Base-by-base conservation (phyloP, 2,113 vertebrate species). In the Eulemur rufifrons region DNA sequence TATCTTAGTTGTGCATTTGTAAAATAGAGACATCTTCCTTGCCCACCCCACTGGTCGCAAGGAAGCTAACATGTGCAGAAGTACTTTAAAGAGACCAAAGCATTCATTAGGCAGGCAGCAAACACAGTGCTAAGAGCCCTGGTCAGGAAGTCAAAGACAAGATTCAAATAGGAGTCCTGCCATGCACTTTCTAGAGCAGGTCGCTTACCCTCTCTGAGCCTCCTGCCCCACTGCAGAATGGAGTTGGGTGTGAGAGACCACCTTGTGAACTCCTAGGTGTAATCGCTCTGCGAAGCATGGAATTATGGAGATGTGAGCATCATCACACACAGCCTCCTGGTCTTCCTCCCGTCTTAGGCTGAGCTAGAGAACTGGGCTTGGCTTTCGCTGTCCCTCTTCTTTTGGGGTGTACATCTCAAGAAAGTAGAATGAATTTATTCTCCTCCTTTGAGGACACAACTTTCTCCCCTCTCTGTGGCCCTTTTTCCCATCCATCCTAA, bases 371-470 rank as follows among this genome's bases (percentile, higher is more conserved):
- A 61, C 13, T 7, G 3, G 56, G 78, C n/a, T 34, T 6, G 8
- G 34, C 42, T 69, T 32, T 42, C 18, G 0, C 17, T 47, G 37
- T 37, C 69, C 59, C 82, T 92, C 59, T 74, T 73, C 56, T 63
- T 89, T 39, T n/a, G 78, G 45, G 14, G 10, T 56, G 25, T 86
- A 37, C 52, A 59, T 52, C 63, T 88, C 56, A 73, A 27, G 37
- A 94, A 86, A 64, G 37, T 42, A 42, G 42, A 52, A 84, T 21
- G 54, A 73, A n/a, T 37, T 69, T 68, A 42, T 69, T 74, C 61
- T n/a, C 63, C 80, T 81, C 52, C 81, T 82, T n/a, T 95, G 56
- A 95, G 59, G 63, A 93, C 34, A 52, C 13, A 88, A 73, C n/a
- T 80, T 86, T 91, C 9, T 74, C 34, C 69, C 71, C 39, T 52